Conservation (phyloP, 1,140 invertebrate genomes). For the Brachionus koreanus region DNA sequence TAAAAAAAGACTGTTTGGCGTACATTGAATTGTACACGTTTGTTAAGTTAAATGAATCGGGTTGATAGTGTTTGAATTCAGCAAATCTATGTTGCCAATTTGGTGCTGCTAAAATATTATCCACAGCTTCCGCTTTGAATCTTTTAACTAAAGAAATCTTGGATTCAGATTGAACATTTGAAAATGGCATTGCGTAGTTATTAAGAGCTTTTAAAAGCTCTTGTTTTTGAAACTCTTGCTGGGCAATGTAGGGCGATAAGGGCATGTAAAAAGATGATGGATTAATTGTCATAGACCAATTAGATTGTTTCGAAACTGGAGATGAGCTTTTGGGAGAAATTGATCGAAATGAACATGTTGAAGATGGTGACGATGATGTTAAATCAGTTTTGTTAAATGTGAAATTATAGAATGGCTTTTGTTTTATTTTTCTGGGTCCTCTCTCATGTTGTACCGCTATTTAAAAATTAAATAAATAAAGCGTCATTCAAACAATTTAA, state of each 20-base stretch:
- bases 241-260: not conserved
- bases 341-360: not conserved
- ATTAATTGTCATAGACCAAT: not conserved
- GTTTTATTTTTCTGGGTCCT: conserved; percentile 62
- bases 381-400: not conserved
- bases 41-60: not conserved
- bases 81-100: not conserved
- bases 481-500: not conserved
- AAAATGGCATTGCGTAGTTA: not conserved
- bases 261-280: not conserved
- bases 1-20: not conserved
- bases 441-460: conserved; percentile 64
- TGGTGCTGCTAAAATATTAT: not conserved
- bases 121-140: not conserved
- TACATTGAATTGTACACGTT: not conserved
- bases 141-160: not conserved
- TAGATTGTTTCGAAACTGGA: not conserved
- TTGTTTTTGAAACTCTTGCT: conserved; percentile 3
- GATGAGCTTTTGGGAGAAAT: not conserved
- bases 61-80: not conserved
- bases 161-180: not conserved
- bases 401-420: not conserved
- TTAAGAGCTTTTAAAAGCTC: not conserved
- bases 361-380: not conserved
- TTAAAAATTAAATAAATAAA: conserved; percentile 17